Conservation (phyloP, 2,797 vertebrate species). For the Urosaurus nigricauda region DNA sequence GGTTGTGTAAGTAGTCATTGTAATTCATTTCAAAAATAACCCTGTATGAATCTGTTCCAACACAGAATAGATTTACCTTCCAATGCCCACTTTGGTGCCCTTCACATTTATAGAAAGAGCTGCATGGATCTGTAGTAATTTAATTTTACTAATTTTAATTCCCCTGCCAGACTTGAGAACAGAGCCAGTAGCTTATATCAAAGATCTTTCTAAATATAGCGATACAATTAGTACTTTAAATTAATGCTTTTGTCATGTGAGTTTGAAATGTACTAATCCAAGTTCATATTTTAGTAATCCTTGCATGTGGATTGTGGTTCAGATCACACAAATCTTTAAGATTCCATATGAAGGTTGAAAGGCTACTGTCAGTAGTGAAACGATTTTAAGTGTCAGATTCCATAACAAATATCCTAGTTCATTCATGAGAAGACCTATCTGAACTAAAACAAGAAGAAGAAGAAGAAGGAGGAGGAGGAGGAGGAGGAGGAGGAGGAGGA, state of each 20-base stretch:
- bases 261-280: background rate
- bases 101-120: slow-evolving; percentile 5
- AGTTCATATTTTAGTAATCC: slow-evolving; percentile 1
- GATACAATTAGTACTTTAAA: slow-evolving; percentile 9
- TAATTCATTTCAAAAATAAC: background rate
- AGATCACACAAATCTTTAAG: slow-evolving; percentile 1
- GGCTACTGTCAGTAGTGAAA: background rate
- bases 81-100: background rate
- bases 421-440: background rate
- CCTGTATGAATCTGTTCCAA: background rate
- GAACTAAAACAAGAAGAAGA: background rate
- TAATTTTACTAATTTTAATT: slow-evolving; percentile 16
- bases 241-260: slow-evolving; percentile 18
- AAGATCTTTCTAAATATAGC: slow-evolving; percentile 17
- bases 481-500: no score
- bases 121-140: slow-evolving; percentile 7
- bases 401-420: background rate
- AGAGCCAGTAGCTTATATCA: background rate
- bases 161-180: slow-evolving; percentile 9
- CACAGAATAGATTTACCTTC: background rate
- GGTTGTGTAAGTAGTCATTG: background rate
- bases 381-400: slow-evolving; percentile 5
- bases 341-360: background rate
- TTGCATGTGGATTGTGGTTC: background rate
- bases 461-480: no score